Evolutionary conservation across 2,113 vertebrate genomes (phyloP).

Genomic region (Ammodramus savannarum): DNA sequence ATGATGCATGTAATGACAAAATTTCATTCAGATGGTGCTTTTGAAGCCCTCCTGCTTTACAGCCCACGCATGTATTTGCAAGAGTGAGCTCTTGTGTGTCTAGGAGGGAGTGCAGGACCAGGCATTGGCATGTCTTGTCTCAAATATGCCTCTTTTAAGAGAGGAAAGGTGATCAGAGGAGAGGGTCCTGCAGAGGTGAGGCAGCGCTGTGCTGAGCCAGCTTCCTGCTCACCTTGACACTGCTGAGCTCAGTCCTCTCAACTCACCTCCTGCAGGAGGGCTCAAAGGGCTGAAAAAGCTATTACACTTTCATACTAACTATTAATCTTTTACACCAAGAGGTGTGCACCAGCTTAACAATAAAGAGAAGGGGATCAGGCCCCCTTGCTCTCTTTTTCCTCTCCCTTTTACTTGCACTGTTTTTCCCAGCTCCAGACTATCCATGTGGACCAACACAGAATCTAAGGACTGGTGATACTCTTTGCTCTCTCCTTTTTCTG

Average conservation of each 20-base stretch:
- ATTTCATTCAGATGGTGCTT: neutral
- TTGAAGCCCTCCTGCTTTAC: neutral
- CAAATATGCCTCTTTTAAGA: neutral
- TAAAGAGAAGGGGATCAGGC: neutral
- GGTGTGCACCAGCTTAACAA: neutral
- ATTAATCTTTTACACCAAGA: neutral
- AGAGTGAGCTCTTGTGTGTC: neutral
- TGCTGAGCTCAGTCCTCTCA: neutral
- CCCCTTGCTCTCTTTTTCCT: neutral
- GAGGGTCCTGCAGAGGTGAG: neutral
- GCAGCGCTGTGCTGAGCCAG: neutral
- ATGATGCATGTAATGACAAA: neutral
- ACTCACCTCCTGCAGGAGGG: neutral
- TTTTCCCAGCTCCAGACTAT: neutral
- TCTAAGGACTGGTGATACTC: neutral
- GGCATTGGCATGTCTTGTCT: too few species aligned
- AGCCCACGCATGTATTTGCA: neutral
- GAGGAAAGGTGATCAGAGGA: neutral
- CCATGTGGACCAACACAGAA: rapidly evolving
- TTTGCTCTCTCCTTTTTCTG: neutral
- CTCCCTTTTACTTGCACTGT: neutral
- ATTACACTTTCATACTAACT: too few species aligned
- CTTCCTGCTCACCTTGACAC: neutral
- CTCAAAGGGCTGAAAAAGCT: neutral
- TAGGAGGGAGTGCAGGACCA: neutral